Percentiles rank a stretch among this genome's conserved stretches.
phyloP scores from a whole-genome alignment of 2,113 vertebrate genomes.

The Thymallus thymallus region DNA sequence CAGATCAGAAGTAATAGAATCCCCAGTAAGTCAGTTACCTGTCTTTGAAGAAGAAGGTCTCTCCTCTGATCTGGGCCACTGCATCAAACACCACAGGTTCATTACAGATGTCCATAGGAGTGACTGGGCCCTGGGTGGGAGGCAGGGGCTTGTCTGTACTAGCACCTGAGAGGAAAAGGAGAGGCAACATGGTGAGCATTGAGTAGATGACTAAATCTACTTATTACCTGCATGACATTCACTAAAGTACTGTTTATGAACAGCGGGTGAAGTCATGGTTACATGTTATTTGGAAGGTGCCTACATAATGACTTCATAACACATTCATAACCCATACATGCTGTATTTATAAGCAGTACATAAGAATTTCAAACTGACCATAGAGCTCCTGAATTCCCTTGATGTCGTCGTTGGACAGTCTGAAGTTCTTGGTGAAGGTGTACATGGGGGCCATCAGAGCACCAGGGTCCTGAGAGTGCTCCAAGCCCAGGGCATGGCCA shows the following conservation, averaged over 20 bases:
- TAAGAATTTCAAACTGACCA: slow-evolving; percentile 68
- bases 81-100: slow-evolving; percentile 90
- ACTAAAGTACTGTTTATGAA: background rate
- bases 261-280: too few relatives aligned
- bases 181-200: background rate
- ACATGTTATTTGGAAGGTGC: too few relatives aligned
- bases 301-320: too few relatives aligned
- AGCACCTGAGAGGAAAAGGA: slow-evolving; percentile 67
- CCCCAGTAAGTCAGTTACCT: slow-evolving; percentile 74
- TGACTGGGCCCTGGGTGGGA: slow-evolving; percentile 89
- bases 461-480: slow-evolving; percentile 93
- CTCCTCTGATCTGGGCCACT: slow-evolving; percentile 89
- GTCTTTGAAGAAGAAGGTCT: slow-evolving; percentile 97
- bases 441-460: slow-evolving; percentile 96
- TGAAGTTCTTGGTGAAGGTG: slow-evolving; percentile 91
- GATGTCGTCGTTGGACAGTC: slow-evolving; percentile 90
- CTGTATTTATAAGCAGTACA: too few relatives aligned
- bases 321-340: too few relatives aligned
- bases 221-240: background rate
- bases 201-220: background rate
- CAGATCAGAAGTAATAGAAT: background rate
- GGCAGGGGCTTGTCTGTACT: slow-evolving; percentile 77
- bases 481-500: slow-evolving; percentile 93
- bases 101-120: slow-evolving; percentile 88
- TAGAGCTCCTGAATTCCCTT: slow-evolving; percentile 95